Conservation (phyloP, 2,113 vertebrate species). For the Heterotis niloticus region DNA sequence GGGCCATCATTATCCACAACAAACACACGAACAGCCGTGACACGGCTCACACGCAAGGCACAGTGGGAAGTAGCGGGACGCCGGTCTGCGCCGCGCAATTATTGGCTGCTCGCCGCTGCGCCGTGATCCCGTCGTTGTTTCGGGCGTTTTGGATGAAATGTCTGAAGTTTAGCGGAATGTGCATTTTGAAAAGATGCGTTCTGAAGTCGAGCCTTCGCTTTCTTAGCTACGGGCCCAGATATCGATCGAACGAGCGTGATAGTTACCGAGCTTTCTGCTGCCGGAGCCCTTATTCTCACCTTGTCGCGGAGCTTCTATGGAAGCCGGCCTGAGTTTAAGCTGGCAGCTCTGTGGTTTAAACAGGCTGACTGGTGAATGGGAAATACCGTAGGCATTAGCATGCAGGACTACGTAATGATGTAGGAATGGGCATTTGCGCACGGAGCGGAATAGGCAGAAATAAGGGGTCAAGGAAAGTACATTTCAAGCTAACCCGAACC, state of each 20-base stretch:
- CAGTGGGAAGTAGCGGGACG: neutral
- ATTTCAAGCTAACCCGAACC: neutral
- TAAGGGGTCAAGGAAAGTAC: neutral
- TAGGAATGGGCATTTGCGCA: neutral
- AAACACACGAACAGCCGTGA: neutral
- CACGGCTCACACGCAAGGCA: neutral
- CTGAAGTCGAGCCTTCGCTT: neutral
- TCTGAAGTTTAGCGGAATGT: neutral
- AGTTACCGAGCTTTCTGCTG: neutral
- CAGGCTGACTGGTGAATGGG: neutral
- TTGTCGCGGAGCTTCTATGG: neutral
- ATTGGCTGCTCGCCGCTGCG: neutral
- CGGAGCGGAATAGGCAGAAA: neutral
- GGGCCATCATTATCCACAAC: neutral
- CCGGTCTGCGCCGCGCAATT: too few species aligned
- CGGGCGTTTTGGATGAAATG: neutral
- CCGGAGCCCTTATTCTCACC: too few species aligned
- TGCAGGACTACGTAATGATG: slow-evolving; percentile 3
- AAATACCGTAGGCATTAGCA: neutral
- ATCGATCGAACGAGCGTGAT: neutral
- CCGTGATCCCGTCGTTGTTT: neutral
- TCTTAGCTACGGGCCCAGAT: too few species aligned
- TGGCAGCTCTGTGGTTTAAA: neutral
- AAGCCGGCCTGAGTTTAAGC: neutral
- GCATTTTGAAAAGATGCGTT: neutral